Conservation (phyloP, 2,888 invertebrate genomes). For the Campopleginae sp. region DNA sequence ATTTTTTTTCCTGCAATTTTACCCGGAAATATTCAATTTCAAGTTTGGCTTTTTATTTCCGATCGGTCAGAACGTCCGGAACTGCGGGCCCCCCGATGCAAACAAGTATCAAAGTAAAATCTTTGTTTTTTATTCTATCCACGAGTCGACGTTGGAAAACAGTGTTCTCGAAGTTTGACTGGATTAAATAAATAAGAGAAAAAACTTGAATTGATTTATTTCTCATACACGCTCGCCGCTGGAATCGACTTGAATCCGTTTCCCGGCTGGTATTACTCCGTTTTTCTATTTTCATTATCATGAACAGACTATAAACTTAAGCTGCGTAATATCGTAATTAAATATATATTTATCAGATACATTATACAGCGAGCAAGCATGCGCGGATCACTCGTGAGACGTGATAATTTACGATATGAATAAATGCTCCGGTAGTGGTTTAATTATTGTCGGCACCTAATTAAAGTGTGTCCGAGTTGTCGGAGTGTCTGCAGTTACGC, state of each 20-base stretch:
- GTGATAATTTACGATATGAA: conserved; percentile 67
- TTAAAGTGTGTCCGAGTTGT: conserved; percentile 53
- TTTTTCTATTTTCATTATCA: not conserved
- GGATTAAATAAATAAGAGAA: not conserved
- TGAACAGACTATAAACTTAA: conserved; percentile 22
- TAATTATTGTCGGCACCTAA: conserved; percentile 67
- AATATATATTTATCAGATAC: conserved; percentile 53
- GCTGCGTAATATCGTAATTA: conserved; percentile 50
- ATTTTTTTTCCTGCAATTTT: too few relatives aligned
- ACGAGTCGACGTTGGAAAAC: not conserved
- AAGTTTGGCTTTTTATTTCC: too few relatives aligned
- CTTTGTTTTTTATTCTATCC: not conserved
- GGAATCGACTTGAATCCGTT: not conserved
- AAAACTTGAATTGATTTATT: not conserved
- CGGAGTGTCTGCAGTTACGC: conserved; percentile 22
- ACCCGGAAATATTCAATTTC: too few relatives aligned
- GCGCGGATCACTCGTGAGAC: conserved; percentile 23
- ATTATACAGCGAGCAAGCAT: conserved; percentile 28
- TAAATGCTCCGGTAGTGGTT: conserved; percentile 57
- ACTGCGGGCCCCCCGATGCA: too few relatives aligned
- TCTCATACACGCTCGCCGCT: not conserved
- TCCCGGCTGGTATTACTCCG: not conserved
- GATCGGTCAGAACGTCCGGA: too few relatives aligned
- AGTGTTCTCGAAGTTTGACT: not conserved
- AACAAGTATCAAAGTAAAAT: too few relatives aligned